Percentiles rank a stretch among this genome's conserved stretches.
These are phyloP conservation scores for Echeneis naucrates DNA, from an alignment of 2,797 vertebrate species.

Conservation along the genomic window DNA sequence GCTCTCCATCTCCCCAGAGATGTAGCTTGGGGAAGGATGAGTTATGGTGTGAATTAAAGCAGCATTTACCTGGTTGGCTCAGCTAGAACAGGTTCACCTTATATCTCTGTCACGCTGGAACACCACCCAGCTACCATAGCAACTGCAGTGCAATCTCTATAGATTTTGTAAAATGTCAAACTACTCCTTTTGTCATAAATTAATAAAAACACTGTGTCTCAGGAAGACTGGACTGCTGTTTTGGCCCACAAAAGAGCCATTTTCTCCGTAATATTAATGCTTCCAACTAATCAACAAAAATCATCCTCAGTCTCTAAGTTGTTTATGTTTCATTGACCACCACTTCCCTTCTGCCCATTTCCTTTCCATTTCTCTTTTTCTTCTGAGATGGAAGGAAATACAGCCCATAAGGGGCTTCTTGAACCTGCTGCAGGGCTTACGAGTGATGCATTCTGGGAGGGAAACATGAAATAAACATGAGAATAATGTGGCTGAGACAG, in stretches of 20 bases:
- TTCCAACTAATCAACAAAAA: conserved; percentile 36
- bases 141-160: conserved; percentile 38
- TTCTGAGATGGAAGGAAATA: conserved; percentile 43
- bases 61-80: conserved; percentile 76
- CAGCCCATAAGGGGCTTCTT: conserved; percentile 47
- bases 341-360: conserved; percentile 14
- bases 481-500: conserved; percentile 54
- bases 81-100: conserved; percentile 62
- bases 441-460: conserved; percentile 66
- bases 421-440: conserved; percentile 61
- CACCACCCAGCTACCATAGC: conserved; percentile 48
- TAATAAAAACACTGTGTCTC: neutral
- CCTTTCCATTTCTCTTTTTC: conserved; percentile 31
- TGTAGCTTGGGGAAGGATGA: conserved; percentile 61
- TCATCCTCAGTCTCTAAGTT: conserved; percentile 29
- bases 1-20: conserved; percentile 64
- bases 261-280: conserved; percentile 16
- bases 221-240: conserved; percentile 10
- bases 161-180: neutral
- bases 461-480: conserved; percentile 80
- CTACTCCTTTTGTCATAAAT: neutral
- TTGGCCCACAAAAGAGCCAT: neutral
- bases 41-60: conserved; percentile 76
- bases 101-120: conserved; percentile 67
- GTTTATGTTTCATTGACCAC: conserved; percentile 41